Evolutionary conservation across 2,888 invertebrate genomes (phyloP), one percentile per base, ranked within the genome.

Genomic region (Pantelozetes paolii): DNA sequence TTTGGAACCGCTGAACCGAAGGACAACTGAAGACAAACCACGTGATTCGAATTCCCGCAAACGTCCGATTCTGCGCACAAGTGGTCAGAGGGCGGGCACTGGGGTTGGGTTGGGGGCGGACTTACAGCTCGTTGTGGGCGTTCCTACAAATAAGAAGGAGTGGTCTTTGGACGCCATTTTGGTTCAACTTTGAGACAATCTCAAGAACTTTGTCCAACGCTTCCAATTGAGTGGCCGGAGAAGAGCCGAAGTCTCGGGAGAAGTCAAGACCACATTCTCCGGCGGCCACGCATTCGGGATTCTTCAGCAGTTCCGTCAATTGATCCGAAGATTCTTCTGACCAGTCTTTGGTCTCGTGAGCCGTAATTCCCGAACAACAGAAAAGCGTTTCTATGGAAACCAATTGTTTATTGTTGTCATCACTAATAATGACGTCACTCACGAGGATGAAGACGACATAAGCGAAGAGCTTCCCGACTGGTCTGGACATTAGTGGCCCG

Each of bases 161-260:
- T 1, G 95, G 94, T 82, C 94, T 95, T 26, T 28, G 62, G 11
- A 45, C 3, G 28, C 73, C 73, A 18, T 48, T 30, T 1, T 40
- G 23, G 75, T 88, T 87, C 67, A 95, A 84, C 80, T 90, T 89
- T 80, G 91, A 90, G 69, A 95, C 95, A 81, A 96, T 85, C 82
- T 90, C 88, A 71, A 90, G 82, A 79, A 84, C 83, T 83, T 92
- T 90, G 81, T 89, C 89, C 82, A 95, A 94, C 69, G 92, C 94
- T 77, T 88, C 86, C 77, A 89, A 86, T 84, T 96, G 96, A 78
- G 90, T 89, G 76, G 89, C 88, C 6, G 91, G 93, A 80, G 94
- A 92, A 11, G 94, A 94, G n/a, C n/a, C n/a, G 84, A 94, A 95
- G 83, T 94, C 93, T 81, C 94, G 89, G 82, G 91, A 93, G 83